These are phyloP conservation scores for Falco novaeseelandiae DNA, from an alignment of 2,797 vertebrate species.

Conservation along the genomic window DNA sequence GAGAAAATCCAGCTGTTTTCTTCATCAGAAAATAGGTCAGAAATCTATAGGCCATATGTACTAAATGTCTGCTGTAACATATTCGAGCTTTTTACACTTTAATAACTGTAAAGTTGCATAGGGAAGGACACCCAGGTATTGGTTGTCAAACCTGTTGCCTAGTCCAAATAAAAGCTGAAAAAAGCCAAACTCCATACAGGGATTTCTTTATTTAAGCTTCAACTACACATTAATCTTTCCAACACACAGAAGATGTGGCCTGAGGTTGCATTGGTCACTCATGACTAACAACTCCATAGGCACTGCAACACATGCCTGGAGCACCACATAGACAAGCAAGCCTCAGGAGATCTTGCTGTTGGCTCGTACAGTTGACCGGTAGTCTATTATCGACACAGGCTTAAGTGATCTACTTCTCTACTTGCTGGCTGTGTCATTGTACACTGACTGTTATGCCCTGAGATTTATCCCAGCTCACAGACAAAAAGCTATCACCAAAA, in stretches of 20 bases:
- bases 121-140: not conserved
- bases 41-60: not conserved
- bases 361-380: not conserved
- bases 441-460: not conserved
- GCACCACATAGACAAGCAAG: not conserved
- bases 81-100: not conserved
- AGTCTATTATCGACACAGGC: not conserved
- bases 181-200: not conserved
- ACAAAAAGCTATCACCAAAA: not conserved
- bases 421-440: not conserved
- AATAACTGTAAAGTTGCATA: not conserved
- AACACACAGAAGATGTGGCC: not conserved
- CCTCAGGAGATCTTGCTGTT: not conserved
- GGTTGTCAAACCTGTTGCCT: not conserved
- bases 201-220: not conserved
- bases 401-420: not conserved
- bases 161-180: not conserved
- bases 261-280: not conserved
- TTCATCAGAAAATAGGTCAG: not conserved
- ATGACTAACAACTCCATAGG: not conserved
- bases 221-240: not conserved
- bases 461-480: not conserved
- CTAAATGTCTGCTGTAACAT: not conserved
- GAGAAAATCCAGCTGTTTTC: not conserved
- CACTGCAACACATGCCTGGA: not conserved